Evolutionary conservation across 2,888 invertebrate genomes (phyloP).

Genomic region (Tyria jacobaeae): DNA sequence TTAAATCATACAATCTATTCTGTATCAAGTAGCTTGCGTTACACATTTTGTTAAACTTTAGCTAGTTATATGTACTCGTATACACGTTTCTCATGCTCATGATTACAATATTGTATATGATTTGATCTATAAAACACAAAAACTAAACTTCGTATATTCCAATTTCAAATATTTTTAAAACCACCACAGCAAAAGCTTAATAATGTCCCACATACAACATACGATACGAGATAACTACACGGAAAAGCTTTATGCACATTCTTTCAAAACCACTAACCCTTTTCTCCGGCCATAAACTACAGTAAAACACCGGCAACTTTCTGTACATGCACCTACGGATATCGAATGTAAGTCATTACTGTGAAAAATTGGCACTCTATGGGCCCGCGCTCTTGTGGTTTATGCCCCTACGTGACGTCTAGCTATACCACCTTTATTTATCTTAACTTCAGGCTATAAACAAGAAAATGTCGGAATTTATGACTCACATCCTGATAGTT

Average conservation of each 20-base stretch:
- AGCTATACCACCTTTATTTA: slow-evolving; percentile 13
- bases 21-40: too few relatives aligned
- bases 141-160: not conserved
- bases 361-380: slow-evolving; percentile 24
- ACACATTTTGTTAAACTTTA: too few relatives aligned
- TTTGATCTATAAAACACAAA: not conserved
- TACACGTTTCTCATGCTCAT: too few relatives aligned
- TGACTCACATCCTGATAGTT: slow-evolving; percentile 1
- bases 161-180: not conserved
- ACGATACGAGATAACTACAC: not conserved
- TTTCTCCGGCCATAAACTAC: slow-evolving; percentile 9
- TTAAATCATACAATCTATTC: too few relatives aligned
- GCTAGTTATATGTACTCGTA: too few relatives aligned
- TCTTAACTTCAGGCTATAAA: slow-evolving; percentile 13
- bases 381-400: slow-evolving; percentile 9
- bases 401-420: slow-evolving; percentile 20
- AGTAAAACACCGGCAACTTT: slow-evolving; percentile 1
- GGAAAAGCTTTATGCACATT: not conserved
- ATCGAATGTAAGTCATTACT: slow-evolving; percentile 20
- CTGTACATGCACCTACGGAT: slow-evolving; percentile 6
- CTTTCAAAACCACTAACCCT: slow-evolving; percentile 6
- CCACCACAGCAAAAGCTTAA: not conserved
- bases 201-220: not conserved
- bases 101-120: too few relatives aligned
- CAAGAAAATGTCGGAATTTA: slow-evolving; percentile 7